These are phyloP conservation scores for Acromyrmex heyeri DNA, from an alignment of 1,140 invertebrate species.

Conservation along the genomic window DNA sequence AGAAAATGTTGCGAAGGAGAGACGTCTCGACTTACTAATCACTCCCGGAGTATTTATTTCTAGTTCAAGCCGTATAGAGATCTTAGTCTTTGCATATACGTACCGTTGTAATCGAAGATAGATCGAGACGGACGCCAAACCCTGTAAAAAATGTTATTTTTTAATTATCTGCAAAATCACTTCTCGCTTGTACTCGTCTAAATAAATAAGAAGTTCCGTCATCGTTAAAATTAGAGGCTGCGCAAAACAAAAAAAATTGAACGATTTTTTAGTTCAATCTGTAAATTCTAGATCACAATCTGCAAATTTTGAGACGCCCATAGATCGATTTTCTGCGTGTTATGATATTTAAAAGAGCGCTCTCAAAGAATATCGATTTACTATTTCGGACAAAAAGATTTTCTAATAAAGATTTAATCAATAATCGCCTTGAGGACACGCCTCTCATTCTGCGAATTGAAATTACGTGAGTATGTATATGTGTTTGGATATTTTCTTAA, in stretches of 20 bases:
- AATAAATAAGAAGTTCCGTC: conserved; percentile 10
- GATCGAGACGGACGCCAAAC: conserved; percentile 4
- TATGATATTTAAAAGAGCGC: background rate
- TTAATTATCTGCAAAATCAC: conserved; percentile 24
- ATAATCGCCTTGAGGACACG: background rate
- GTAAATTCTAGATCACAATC: background rate
- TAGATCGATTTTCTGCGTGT: background rate
- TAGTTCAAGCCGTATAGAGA: background rate
- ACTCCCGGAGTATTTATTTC: background rate
- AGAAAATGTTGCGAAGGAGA: background rate
- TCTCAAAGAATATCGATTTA: background rate
- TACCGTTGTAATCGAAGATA: background rate
- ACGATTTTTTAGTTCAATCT: background rate
- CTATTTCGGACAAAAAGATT: background rate
- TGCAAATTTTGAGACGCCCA: background rate
- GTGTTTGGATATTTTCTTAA: background rate
- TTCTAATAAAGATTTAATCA: background rate
- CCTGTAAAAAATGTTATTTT: conserved; percentile 37
- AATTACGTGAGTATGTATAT: background rate
- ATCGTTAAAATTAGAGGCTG: conserved; percentile 30
- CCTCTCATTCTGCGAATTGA: background rate
- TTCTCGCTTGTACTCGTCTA: background rate
- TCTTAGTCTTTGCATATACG: background rate
- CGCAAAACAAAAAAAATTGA: background rate
- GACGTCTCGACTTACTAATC: background rate